phyloP scores from a whole-genome alignment of 2,113 vertebrate genomes.

The Nothoprocta pentlandii region DNA sequence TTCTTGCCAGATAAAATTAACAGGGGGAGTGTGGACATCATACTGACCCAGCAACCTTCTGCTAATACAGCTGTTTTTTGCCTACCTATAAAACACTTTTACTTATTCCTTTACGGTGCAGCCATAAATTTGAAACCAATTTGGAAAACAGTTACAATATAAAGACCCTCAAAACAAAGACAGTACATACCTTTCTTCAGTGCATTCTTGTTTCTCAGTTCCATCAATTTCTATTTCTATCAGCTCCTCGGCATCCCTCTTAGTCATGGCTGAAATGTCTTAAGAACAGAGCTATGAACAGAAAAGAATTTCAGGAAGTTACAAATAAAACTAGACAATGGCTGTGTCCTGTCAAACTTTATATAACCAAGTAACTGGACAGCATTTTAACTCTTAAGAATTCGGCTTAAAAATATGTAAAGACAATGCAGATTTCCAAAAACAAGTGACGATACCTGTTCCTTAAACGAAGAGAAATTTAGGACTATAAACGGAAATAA shows the following conservation, averaged over 20 bases:
- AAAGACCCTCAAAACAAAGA: neutral
- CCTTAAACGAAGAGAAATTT: neutral
- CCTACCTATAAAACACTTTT: neutral
- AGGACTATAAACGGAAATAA: neutral
- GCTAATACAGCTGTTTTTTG: neutral
- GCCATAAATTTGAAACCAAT: neutral
- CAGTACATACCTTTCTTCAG: constrained; percentile 91
- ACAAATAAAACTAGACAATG: neutral
- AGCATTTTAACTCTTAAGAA: neutral
- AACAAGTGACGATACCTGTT: neutral
- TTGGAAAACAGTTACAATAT: neutral
- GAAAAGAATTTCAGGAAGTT: neutral
- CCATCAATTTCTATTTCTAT: constrained; percentile 99
- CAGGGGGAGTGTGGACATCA: neutral
- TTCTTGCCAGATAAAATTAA: neutral
- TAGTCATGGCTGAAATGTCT: constrained; percentile 88
- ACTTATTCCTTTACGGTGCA: neutral
- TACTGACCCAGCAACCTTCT: neutral
- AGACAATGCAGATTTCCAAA: neutral
- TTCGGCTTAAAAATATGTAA: neutral
- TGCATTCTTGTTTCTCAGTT: constrained; percentile 92
- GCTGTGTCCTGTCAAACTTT: neutral
- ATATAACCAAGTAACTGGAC: neutral
- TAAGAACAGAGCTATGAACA: constrained; percentile 62
- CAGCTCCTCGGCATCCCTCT: constrained; percentile 95